Evolutionary conservation across 2,113 vertebrate species (phyloP), one percentile per base, ranked within the genome.

Genomic region (Microcebus jonahi): DNA sequence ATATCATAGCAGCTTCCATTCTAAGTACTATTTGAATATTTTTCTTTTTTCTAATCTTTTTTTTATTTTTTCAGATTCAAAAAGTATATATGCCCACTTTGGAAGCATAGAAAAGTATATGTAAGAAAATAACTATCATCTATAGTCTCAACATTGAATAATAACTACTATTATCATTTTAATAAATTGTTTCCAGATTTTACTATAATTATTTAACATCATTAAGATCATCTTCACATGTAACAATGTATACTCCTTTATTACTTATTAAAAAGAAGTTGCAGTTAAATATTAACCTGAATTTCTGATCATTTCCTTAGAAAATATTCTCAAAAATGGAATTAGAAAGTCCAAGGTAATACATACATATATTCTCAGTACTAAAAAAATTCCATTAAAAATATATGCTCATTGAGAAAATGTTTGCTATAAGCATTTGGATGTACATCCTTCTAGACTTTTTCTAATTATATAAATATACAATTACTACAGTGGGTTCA

Each of bases 141-240:
- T 45, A 90, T 23, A 83, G 61, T 80, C 39, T 94, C 61, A 83
- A 92, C 39, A 94, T n/a, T 92, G 68, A 95, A 90, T 86, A 83
- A 89, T 77, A 84, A 93, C 25, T 70, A 85, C 12, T 90, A 84
- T 25, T 85, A 73, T 13, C 65, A 12, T 68, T 97, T 95, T 75
- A 94, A 96, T 63, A 93, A 80, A 88, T 71, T 91, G 27, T 77
- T 77, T 80, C 34, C 29, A 95, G 4, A 88, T 91, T 83, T 96
- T 96, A 39, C 34, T 65, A 57, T 31, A 86, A 71, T 20, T 70
- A 92, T 93, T 91, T 88, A 92, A 94, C 27, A 76, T 79, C 14
- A 82, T 36, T 36, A 14, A 96, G n/a, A 53, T 70, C 17, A 90
- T 88, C 90, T 25, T 91, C 17, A 82, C 10, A 81, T 68, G 75